Base-by-base conservation (phyloP, 2,888 invertebrate species). In the Smittia aterrima region DNA sequence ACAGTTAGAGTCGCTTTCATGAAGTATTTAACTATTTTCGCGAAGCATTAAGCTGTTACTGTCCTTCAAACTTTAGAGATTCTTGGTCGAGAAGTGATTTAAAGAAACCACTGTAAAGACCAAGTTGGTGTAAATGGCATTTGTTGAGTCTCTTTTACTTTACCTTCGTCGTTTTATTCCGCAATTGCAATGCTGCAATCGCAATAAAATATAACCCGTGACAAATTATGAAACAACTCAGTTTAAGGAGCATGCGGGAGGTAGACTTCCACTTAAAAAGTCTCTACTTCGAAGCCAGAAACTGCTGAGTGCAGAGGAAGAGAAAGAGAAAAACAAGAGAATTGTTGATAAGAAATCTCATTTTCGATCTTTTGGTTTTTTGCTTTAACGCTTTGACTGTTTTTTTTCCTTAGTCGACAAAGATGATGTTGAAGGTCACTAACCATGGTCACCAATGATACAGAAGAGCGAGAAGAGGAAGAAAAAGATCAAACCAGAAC, bases 261-360 rank as follows among this genome's bases (percentile, higher is more conserved):
- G 67, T 47, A 67, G 20, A 24, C 20, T 24, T 67, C 47, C 41
- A n/a, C 18, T 22, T 32, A 25, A 67, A 41, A 67, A 47, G 40
- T 58, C 58, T 58, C 16, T 58, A 24, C 40, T 67, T 41, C 40
- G 16, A 58, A 22, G 66, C 16, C 20, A 67, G 25, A 67, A 24
- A 67, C 47, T 11, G 16, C 47, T 47, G 11, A 16, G 47, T 11
- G 16, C 47, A 6, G 11, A 16, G 47, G 18, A 66, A 58, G 18
- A 18, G 58, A 58, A 58, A 22, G 27, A 66, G 13, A 66, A 27
- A 32, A 66, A 66, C 6, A 38, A 32, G 4, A 18, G 11, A 66
- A 20, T 22, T 58, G 58, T 58, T 58, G 66, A 67, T 67, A 67
- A 67, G 40, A 67, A 67, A 67, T 67, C 58, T 58, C 22, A 20